Conservation (phyloP, 2,113 vertebrate species). For the Macroglossus sobrinus region DNA sequence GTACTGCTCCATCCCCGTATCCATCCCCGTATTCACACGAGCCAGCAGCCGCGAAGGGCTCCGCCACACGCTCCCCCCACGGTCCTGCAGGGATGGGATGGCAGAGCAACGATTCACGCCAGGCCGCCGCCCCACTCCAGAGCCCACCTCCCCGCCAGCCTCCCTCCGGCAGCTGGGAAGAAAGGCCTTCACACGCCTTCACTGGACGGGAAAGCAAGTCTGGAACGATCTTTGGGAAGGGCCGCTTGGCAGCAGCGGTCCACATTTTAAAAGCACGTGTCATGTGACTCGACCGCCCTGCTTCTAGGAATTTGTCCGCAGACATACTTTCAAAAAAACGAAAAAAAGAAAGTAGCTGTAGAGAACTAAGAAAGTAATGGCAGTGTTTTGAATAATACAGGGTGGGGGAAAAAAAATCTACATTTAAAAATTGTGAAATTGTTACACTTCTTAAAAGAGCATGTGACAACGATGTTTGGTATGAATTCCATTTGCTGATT, state of each 20-base stretch:
- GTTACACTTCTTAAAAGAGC: neutral
- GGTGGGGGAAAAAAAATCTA: neutral
- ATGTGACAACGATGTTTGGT: neutral
- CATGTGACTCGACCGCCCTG: neutral
- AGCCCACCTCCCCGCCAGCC: neutral
- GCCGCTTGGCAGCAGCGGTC: neutral
- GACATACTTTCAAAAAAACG: neutral
- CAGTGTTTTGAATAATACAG: neutral
- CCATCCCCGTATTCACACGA: no score
- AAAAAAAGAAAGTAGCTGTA: neutral
- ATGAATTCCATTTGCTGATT: neutral
- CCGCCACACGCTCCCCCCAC: neutral
- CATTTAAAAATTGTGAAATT: neutral
- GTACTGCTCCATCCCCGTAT: no score
- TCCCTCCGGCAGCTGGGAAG: neutral
- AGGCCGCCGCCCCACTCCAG: neutral
- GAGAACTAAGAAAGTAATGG: neutral
- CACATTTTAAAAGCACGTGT: neutral
- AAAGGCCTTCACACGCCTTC: neutral
- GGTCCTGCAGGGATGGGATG: fast-evolving
- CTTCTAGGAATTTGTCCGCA: neutral
- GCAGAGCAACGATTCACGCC: neutral
- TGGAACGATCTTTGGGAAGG: neutral
- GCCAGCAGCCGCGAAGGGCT: neutral
- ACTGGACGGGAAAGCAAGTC: fast-evolving